phyloP scores from a whole-genome alignment of 2,797 vertebrate species.

The Delichon dasypus region DNA sequence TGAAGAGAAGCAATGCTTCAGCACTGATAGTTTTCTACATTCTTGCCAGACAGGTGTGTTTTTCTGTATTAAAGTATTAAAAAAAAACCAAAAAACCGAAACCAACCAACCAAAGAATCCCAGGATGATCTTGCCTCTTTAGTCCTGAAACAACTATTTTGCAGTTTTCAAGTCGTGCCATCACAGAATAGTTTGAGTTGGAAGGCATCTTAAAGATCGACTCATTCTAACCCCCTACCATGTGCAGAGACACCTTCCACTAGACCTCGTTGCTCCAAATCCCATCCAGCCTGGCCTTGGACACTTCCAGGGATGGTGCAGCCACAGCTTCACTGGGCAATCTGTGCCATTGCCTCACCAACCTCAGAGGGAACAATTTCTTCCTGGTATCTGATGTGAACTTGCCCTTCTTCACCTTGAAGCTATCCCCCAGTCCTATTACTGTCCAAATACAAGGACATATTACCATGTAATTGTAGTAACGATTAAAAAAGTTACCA shows the following conservation, averaged over 20 bases:
- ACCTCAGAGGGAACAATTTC: neutral
- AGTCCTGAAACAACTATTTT: neutral
- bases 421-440: neutral
- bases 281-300: neutral
- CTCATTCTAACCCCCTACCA: neutral
- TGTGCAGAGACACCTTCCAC: neutral
- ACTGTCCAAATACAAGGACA: neutral
- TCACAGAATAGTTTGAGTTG: neutral
- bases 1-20: neutral
- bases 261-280: neutral
- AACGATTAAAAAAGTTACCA: neutral
- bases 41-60: neutral
- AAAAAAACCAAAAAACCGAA: neutral
- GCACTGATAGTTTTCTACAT: neutral
- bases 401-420: neutral
- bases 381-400: neutral
- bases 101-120: neutral
- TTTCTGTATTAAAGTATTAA: neutral
- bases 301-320: neutral
- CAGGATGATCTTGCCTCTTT: neutral
- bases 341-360: neutral
- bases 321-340: neutral
- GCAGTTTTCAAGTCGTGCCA: fast-evolving
- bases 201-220: neutral
- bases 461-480: neutral